A percentile compares a stretch with the other conserved stretches of the same genome.
Conservation (phyloP, 2,888 invertebrate species). For the Mayetiola destructor region DNA sequence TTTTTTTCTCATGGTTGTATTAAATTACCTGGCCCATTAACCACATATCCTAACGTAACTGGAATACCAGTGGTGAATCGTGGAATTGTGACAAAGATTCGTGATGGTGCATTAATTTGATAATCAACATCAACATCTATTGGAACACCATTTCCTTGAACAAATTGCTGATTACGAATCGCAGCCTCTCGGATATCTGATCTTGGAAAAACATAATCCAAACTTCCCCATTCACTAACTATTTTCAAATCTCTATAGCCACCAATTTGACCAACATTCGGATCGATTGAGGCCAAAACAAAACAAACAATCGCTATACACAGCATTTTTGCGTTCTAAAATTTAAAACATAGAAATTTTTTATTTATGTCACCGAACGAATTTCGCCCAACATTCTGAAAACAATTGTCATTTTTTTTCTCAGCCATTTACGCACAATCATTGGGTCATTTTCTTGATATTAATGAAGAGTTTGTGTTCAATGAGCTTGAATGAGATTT, state of each 20-base stretch:
- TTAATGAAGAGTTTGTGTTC: too few relatives aligned
- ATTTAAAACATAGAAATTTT: too few relatives aligned
- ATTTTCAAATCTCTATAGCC: background rate
- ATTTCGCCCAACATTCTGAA: too few relatives aligned
- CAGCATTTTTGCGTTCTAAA: too few relatives aligned
- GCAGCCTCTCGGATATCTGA: conserved; percentile 36
- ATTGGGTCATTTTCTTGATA: too few relatives aligned
- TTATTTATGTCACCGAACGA: too few relatives aligned
- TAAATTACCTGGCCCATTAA: conserved; percentile 36
- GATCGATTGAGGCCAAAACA: too few relatives aligned
- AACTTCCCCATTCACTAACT: conserved; percentile 44
- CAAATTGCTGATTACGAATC: conserved; percentile 37
- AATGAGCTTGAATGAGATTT: too few relatives aligned
- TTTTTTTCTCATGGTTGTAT: conserved; percentile 42
- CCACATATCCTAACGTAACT: conserved; percentile 40
- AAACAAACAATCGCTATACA: too few relatives aligned
- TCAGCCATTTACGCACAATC: too few relatives aligned
- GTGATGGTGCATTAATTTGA: conserved; percentile 26
- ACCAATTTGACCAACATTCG: too few relatives aligned
- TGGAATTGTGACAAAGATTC: conserved; percentile 57
- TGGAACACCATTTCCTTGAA: conserved; percentile 47
- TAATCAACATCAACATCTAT: conserved; percentile 41
- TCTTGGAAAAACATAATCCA: conserved; percentile 50
- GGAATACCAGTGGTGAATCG: conserved; percentile 58
- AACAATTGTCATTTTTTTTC: too few relatives aligned